Evolutionary conservation across 2,797 vertebrate species (phyloP).

Genomic region (Chelon labrosus): DNA sequence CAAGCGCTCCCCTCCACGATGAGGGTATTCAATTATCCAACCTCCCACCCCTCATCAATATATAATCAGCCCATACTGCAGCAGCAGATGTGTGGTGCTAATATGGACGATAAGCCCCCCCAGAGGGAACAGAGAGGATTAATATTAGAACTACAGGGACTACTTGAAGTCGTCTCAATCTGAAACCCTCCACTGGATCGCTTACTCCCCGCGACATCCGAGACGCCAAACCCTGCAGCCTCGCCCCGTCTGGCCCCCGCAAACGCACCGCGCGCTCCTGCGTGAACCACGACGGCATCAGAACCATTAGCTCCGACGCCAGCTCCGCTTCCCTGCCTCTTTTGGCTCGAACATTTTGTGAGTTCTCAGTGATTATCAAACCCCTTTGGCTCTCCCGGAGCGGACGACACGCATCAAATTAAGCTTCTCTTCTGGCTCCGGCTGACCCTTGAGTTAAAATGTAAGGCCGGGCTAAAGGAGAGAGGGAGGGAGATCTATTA

Average conservation of each 20-base stretch:
- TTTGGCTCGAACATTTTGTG: conserved; percentile 20
- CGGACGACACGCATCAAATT: conserved; percentile 67
- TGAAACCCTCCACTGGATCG: conserved; percentile 53
- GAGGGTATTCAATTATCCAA: conserved; percentile 72
- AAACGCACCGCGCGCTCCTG: conserved; percentile 32
- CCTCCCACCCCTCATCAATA: conserved; percentile 73
- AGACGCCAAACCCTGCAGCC: conserved; percentile 37
- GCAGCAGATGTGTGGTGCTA: conserved; percentile 75
- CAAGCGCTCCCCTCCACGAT: conserved; percentile 39
- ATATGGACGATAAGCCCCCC: conserved; percentile 67
- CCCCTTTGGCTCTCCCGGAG: conserved; percentile 49
- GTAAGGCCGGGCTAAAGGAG: conserved; percentile 2
- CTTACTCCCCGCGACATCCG: conserved; percentile 49
- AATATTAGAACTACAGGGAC: conserved; percentile 67
- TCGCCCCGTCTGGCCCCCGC: conserved; percentile 41
- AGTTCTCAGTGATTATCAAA: conserved; percentile 70
- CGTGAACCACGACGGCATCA: conserved; percentile 61
- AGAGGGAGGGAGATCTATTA: conserved; percentile 3
- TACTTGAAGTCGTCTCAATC: conserved; percentile 56
- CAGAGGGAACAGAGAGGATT: conserved; percentile 67
- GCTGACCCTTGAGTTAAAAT: conserved; percentile 47
- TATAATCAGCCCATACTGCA: conserved; percentile 74
- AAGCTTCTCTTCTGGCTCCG: conserved; percentile 66
- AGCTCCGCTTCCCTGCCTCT: conserved; percentile 36
- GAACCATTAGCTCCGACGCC: conserved; percentile 58